Evolutionary conservation across 1,140 invertebrate genomes (phyloP), one percentile per base, ranked within the genome.

Genomic region (Heliothis virescens): DNA sequence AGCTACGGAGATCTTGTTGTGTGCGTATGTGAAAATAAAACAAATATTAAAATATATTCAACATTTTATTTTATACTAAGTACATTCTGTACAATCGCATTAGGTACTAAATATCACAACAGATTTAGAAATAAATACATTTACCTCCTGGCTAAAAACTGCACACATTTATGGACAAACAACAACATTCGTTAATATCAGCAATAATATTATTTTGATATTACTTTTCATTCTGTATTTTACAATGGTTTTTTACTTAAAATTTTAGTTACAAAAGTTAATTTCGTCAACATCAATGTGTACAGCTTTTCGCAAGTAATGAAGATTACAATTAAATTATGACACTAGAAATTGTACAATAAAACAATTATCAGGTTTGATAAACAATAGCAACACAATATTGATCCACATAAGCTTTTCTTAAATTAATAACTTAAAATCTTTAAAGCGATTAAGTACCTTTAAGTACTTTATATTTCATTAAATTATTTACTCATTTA

Each of bases 91-190:
- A 79, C 52, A 85, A 76, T 82, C 16, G 73, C 69, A 82, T 86
- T 87, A 89, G 80, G 85, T 88, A 89, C 86, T 85, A 88, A 87
- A 89, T 89, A 90, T 90, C 89, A 90, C 89, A 90, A 86, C 62
- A 79, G 73, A 63, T 75, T 83, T 82, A 79, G 34, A 26, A 71
- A 69, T 63, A 63, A 63, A 76, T 62, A 65, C 41, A 60, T 62
- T 60, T 74, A 65, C 73, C 48, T 13, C 9, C 73, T 50, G 18
- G n/a, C 5, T 7, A 50, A 52, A 76, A 65, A 65, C 26, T 53
- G 60, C 47, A 53, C n/a, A 34, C 47, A 65, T 5, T 26, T 21
- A 7, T n/a, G 5, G 9, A 41, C 34, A 41, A 26, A 26, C 21
- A 26, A 26, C 1, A 26, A n/a, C n/a, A n/a, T n/a, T n/a, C n/a